phyloP scores from a whole-genome alignment of 2,113 vertebrate genomes.

The Entelurus aequoreus region DNA sequence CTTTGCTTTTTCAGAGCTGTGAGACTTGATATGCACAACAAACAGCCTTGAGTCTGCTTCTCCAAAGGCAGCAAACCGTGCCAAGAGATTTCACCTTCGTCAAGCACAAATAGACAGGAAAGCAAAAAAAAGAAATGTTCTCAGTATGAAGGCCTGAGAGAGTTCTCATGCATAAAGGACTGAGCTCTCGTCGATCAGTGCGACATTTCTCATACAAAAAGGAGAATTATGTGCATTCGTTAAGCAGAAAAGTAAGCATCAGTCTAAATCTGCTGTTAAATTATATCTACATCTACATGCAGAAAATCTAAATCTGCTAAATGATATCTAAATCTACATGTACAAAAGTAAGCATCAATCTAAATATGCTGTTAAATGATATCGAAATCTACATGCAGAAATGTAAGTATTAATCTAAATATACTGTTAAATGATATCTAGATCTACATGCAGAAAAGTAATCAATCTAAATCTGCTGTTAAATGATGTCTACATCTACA shows the following conservation, averaged over 20 bases:
- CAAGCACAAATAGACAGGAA: background rate
- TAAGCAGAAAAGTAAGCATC: background rate
- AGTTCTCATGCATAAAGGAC: background rate
- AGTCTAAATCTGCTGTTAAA: background rate
- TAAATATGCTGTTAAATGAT: too few relatives aligned
- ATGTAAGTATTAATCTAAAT: too few relatives aligned
- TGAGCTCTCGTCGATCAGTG: background rate
- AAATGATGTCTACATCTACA: too few relatives aligned
- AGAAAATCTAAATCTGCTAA: too few relatives aligned
- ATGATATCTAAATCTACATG: too few relatives aligned
- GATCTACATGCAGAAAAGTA: too few relatives aligned
- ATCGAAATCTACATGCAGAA: too few relatives aligned
- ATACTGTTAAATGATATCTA: too few relatives aligned
- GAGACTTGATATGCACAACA: background rate
- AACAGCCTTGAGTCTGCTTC: background rate
- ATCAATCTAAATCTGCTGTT: too few relatives aligned
- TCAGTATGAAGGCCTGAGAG: background rate
- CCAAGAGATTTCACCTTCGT: background rate
- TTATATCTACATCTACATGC: background rate
- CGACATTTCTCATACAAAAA: background rate
- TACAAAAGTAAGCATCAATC: too few relatives aligned
- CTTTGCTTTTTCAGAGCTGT: background rate
- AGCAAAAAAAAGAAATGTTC: background rate
- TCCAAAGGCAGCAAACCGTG: background rate
- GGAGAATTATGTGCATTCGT: background rate